Conservation (phyloP, 2,113 vertebrate species). For the Chascanopsetta lugubris region DNA sequence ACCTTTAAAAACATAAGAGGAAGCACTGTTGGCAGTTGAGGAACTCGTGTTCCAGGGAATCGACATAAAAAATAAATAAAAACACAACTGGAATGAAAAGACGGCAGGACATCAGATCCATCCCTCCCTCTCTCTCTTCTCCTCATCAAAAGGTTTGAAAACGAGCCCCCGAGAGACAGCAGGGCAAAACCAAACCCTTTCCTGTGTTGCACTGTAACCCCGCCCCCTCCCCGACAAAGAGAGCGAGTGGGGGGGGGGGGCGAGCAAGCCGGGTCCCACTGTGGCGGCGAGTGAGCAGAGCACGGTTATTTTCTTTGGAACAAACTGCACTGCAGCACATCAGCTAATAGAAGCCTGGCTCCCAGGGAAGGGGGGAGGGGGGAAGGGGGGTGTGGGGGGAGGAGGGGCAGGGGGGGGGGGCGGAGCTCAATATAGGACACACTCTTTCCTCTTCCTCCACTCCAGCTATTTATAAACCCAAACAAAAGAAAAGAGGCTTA, state of each 20-base stretch:
- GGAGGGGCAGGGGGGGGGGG: slow-evolving; percentile 9
- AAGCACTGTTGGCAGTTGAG: slow-evolving; percentile 21
- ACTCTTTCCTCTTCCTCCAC: slow-evolving; percentile 73
- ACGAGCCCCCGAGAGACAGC: slow-evolving; percentile 31
- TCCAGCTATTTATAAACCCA: slow-evolving; percentile 81
- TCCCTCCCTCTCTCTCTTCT: neutral
- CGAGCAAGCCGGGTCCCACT: slow-evolving; percentile 58
- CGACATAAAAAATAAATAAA: neutral
- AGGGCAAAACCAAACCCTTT: slow-evolving; percentile 40
- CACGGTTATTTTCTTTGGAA: slow-evolving; percentile 61
- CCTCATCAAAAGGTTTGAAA: slow-evolving; percentile 47
- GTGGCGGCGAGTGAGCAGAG: slow-evolving; percentile 45
- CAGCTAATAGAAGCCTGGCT: slow-evolving; percentile 70
- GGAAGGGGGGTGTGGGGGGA: too few species aligned
- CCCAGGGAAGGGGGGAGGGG: too few species aligned
- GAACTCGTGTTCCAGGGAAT: slow-evolving; percentile 26
- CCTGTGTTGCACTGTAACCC: slow-evolving; percentile 39
- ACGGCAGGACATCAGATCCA: slow-evolving; percentile 22
- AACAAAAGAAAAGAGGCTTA: slow-evolving; percentile 77
- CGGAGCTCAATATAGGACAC: slow-evolving; percentile 78
- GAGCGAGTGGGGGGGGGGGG: too few species aligned
- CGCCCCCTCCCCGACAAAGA: slow-evolving; percentile 50
- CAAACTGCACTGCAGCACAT: slow-evolving; percentile 67
- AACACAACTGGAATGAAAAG: slow-evolving; percentile 7
- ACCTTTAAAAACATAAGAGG: slow-evolving; percentile 14